Evolutionary conservation across 2,888 invertebrate species (phyloP).

Genomic region (Nomada fabriciana): DNA sequence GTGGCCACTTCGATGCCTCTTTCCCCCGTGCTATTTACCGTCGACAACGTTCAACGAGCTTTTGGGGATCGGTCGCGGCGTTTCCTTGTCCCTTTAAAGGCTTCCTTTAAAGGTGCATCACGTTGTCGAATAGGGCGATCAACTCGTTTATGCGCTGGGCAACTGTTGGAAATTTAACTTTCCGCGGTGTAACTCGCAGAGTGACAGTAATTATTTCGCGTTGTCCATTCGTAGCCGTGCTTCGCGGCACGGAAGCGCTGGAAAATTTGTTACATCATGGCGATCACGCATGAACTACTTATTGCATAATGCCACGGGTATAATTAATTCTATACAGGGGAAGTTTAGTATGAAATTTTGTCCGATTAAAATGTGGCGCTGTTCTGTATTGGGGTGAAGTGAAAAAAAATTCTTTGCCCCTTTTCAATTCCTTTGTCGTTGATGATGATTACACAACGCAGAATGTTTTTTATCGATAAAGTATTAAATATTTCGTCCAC

Average conservation of each 20-base stretch:
- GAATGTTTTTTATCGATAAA: no score
- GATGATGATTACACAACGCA: no score
- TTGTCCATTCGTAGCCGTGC: neutral
- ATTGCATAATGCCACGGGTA: no score
- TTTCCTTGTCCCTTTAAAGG: neutral
- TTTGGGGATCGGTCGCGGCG: neutral
- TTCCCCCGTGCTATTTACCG: neutral
- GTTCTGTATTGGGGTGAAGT: no score
- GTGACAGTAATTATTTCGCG: neutral
- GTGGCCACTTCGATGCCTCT: neutral
- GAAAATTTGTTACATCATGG: conserved; percentile 8
- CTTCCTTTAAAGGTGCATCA: neutral
- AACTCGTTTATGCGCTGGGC: neutral
- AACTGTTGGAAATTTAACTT: neutral
- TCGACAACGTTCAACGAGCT: neutral
- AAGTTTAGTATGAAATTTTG: no score
- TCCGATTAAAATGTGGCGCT: no score
- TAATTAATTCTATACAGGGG: no score
- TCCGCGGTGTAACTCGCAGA: neutral
- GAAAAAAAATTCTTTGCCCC: no score
- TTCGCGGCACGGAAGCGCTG: neutral
- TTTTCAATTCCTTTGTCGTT: no score
- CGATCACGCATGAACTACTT: neutral
- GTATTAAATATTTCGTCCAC: no score
- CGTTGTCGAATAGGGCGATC: neutral